Evolutionary conservation across 2,888 invertebrate genomes (phyloP), one percentile per base, ranked within the genome.

Genomic region (Philaethria dido): DNA sequence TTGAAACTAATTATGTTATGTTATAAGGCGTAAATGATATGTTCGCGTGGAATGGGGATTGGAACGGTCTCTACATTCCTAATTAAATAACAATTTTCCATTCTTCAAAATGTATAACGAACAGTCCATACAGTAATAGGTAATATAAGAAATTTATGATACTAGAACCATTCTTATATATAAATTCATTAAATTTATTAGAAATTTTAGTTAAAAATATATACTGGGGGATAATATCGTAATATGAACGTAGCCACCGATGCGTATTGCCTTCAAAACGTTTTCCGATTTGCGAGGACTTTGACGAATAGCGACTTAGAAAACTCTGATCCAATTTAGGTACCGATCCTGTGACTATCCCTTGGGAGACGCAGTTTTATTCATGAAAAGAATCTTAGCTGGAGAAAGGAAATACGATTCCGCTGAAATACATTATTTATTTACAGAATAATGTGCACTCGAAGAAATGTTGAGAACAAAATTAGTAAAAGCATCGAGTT

Each of bases 301-400:
- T 65, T 72, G 68, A 71, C 71, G 71, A 69, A 72, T 71, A 63
- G 69, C 67, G 69, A 71, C 72, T 70, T 57, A 62, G 62, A 68
- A 70, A 68, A 68, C 68, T 70, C 69, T 61, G 69, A 72, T 87
- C 87, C 87, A 88, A 88, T 88, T 88, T 88, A 83, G 82, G 75
- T 79, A 75, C 68, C 81, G 86, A 85, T 85, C 80, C 86, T 80
- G 82, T 82, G 64, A 59, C 45, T 80, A 80, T 85, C 88, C 87
- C 87, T 18, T 22, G 87, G 82, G 88, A 85, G 73, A 79, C 78
- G 74, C 79, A 80, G 82, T 82, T 83, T 86, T 87, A 87, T 87
- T 86, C 86, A 86, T 80, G 82, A 80, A 84, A 83, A 80, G 80
- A 69, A 73, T 72, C 66, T 72, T 62, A 70, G 64, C 50, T 45